Conservation (phyloP, 2,888 invertebrate species). For the Alviniconcha strummeri region DNA sequence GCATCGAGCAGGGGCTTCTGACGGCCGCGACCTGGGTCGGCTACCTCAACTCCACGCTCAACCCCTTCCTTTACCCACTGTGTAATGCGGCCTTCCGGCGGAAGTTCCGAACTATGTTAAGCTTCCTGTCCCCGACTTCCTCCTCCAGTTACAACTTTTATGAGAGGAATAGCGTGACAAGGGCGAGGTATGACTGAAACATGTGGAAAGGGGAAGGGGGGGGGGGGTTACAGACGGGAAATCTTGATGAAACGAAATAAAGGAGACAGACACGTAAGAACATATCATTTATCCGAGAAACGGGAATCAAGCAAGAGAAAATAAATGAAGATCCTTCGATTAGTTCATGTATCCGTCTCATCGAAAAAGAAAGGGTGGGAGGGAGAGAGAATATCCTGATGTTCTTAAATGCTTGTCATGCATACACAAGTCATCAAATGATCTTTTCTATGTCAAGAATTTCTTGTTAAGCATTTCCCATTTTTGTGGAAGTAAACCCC, state of each 20-base stretch:
- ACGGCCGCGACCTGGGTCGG: constrained; percentile 76
- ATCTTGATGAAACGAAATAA: neutral
- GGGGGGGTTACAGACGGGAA: neutral
- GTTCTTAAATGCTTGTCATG: too few relatives aligned
- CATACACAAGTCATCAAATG: too few relatives aligned
- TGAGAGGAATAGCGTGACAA: constrained; percentile 56
- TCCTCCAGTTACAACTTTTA: constrained; percentile 37
- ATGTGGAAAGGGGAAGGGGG: neutral
- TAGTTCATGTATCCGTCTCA: too few relatives aligned
- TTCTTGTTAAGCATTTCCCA: too few relatives aligned
- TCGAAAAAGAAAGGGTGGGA: too few relatives aligned
- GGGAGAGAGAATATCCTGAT: too few relatives aligned
- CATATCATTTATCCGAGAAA: neutral
- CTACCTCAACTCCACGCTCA: constrained; percentile 76
- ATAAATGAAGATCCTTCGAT: too few relatives aligned
- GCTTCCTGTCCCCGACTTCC: constrained; percentile 27
- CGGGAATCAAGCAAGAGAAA: too few relatives aligned
- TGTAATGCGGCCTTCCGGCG: constrained; percentile 76
- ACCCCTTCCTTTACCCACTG: constrained; percentile 76
- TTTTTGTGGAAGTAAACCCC: too few relatives aligned
- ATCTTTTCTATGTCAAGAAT: too few relatives aligned
- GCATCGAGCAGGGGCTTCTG: constrained; percentile 73
- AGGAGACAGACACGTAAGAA: neutral
- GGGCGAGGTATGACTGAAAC: constrained; percentile 54
- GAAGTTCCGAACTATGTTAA: constrained; percentile 70